Percentiles rank a stretch among this genome's conserved stretches.
phyloP scores from a whole-genome alignment of 2,797 vertebrate species.

The Pipistrellus nathusii region DNA sequence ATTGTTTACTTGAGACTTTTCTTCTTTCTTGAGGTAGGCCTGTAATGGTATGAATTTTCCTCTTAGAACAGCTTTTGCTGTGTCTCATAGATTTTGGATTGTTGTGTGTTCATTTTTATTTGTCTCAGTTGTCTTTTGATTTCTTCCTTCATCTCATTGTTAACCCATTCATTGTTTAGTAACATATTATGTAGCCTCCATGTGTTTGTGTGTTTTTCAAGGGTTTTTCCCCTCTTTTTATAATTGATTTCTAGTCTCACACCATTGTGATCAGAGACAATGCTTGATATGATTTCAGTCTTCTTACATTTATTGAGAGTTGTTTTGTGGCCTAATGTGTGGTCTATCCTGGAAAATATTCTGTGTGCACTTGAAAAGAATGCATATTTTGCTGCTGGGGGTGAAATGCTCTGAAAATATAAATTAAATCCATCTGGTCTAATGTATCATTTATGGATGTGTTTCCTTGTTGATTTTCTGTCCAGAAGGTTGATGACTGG shows the following conservation, averaged over 20 bases:
- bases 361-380: background rate
- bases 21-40: background rate
- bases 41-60: background rate
- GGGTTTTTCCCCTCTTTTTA: background rate
- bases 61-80: background rate
- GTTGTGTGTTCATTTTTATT: background rate
- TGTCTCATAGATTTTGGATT: background rate
- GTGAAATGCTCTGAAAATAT: background rate
- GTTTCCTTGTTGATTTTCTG: background rate
- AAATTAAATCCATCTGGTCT: background rate
- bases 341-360: background rate
- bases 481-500: background rate
- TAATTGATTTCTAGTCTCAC: background rate
- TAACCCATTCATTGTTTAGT: background rate
- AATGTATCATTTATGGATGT: background rate
- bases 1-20: background rate
- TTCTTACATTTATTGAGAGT: background rate
- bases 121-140: background rate
- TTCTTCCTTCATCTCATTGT: background rate
- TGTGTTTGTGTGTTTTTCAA: background rate
- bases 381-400: background rate
- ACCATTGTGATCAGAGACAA: background rate
- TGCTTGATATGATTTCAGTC: background rate
- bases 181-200: background rate
- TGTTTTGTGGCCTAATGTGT: background rate